phyloP scores from a whole-genome alignment of 2,888 invertebrate species.

The Agrypnus murinus region DNA sequence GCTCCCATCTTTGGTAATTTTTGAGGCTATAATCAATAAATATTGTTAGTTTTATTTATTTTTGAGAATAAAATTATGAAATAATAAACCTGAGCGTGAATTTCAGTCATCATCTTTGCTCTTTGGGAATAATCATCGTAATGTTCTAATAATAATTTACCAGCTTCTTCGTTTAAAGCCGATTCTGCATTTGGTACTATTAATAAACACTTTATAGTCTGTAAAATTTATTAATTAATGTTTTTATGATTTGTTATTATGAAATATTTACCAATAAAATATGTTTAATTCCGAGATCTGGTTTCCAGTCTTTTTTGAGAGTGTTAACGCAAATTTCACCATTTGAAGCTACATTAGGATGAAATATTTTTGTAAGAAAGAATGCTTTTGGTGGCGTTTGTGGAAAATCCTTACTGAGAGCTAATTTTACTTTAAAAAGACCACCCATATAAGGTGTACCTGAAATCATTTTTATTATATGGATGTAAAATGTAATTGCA shows the following conservation, averaged over 20 bases:
- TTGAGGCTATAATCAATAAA: conserved; percentile 71
- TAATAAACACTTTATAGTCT: conserved; percentile 95
- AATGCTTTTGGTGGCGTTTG: conserved; percentile 92
- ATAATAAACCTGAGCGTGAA: conserved; percentile 84
- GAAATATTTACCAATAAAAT: conserved; percentile 83
- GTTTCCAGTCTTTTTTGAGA: conserved; percentile 96
- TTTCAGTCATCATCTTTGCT: conserved; percentile 93
- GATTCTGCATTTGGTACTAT: conserved; percentile 98
- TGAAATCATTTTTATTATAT: conserved; percentile 49
- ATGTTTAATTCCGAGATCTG: conserved; percentile 95
- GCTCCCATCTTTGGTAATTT: conserved; percentile 73
- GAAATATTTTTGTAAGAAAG: conserved; percentile 97
- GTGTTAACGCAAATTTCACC: conserved; percentile 99
- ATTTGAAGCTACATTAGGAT: conserved; percentile 94
- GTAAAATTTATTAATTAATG: conserved; percentile 62
- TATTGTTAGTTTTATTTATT: too few relatives aligned
- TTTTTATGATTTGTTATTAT: too few relatives aligned
- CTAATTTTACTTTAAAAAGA: conserved; percentile 90
- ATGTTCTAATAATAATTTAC: conserved; percentile 91
- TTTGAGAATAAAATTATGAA: background rate
- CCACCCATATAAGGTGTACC: conserved; percentile 95
- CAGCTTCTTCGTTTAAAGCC: conserved; percentile 97
- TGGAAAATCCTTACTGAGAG: conserved; percentile 94
- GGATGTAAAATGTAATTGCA: background rate
- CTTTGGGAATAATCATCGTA: conserved; percentile 94